Conservation (phyloP, 2,888 invertebrate species). For the Tridacna gigas region DNA sequence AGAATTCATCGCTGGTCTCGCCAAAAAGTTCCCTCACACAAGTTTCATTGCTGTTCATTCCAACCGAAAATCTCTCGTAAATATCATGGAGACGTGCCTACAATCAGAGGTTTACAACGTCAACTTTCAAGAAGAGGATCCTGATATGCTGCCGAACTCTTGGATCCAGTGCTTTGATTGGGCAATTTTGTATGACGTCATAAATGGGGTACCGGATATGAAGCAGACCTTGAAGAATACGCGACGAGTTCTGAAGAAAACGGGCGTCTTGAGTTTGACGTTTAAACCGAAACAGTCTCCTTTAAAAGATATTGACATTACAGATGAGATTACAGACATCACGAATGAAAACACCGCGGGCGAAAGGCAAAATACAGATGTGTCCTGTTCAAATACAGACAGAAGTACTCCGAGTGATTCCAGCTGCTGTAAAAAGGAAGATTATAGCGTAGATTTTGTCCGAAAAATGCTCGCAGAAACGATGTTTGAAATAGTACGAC, state of each 20-base stretch:
- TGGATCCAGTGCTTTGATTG: conserved; percentile 23
- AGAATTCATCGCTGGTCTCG: conserved; percentile 20
- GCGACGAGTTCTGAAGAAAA: conserved; percentile 2
- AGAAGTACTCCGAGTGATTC: background rate
- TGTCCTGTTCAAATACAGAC: background rate
- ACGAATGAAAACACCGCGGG: background rate
- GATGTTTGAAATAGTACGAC: conserved; percentile 10
- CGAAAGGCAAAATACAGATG: background rate
- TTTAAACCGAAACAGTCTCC: background rate
- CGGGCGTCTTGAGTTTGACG: conserved; percentile 14
- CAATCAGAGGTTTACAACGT: conserved; percentile 6
- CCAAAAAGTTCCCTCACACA: conserved; percentile 21
- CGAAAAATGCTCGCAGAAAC: conserved; percentile 9
- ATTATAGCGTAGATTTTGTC: background rate
- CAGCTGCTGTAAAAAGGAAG: background rate
- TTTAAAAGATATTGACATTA: background rate
- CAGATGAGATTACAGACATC: background rate
- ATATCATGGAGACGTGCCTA: conserved; percentile 15
- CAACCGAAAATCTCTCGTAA: background rate
- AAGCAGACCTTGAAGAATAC: background rate
- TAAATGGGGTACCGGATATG: background rate
- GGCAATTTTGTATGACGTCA: conserved; percentile 21
- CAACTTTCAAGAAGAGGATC: conserved; percentile 22
- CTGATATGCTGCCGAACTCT: conserved; percentile 9
- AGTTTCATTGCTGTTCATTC: conserved; percentile 18